Conservation (phyloP, 2,113 vertebrate species). For the Haliaeetus leucogaster region DNA sequence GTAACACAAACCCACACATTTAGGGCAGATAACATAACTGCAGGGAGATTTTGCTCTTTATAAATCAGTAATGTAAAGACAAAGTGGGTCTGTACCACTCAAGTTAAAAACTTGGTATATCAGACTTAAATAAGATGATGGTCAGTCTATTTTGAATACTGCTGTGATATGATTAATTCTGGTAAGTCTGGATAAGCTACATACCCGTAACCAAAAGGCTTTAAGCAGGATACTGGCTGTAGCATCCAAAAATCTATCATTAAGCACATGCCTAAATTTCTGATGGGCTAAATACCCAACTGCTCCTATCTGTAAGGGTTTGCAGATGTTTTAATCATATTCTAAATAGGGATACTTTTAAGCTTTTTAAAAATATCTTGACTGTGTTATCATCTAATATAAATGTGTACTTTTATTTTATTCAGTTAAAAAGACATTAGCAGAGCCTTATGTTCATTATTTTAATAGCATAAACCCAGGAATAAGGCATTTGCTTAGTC, state of each 20-base stretch:
- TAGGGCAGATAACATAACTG: not conserved
- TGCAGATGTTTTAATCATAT: not conserved
- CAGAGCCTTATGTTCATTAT: not conserved
- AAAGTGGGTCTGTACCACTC: not conserved
- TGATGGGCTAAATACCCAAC: not conserved
- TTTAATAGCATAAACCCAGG: not conserved
- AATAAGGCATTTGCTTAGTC: not conserved
- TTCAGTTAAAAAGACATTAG: not conserved
- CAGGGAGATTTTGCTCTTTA: not conserved
- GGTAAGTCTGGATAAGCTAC: not conserved
- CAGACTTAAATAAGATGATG: not conserved
- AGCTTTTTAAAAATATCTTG: not conserved
- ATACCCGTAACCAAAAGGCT: not conserved
- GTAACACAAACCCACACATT: not conserved
- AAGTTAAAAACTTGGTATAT: not conserved
- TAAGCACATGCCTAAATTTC: not conserved
- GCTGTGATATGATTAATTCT: not conserved
- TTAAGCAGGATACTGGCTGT: not conserved
- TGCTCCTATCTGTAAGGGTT: not conserved
- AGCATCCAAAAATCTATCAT: not conserved
- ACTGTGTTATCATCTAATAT: not conserved
- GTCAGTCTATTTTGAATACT: not conserved
- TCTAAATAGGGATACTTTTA: not conserved
- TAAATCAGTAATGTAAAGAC: not conserved
- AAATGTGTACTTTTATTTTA: not conserved